These are phyloP conservation scores for Cherax destructor DNA, from an alignment of 1,140 invertebrate species.

Conservation along the genomic window DNA sequence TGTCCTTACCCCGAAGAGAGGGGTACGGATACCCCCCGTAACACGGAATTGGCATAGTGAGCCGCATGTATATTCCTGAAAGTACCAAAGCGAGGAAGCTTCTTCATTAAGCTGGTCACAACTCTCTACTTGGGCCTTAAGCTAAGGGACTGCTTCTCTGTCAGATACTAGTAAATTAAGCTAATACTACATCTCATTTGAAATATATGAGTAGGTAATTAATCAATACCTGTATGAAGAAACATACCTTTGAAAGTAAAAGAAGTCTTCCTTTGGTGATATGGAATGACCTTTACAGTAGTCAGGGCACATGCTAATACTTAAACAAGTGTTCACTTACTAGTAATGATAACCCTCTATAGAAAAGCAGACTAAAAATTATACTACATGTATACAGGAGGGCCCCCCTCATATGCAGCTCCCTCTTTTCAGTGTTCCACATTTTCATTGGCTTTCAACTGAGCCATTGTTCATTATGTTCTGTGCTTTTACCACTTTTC, in stretches of 20 bases:
- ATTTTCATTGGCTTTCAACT: too few relatives aligned
- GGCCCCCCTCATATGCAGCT: too few relatives aligned
- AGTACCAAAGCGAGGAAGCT: conserved; percentile 62
- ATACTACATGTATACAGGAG: too few relatives aligned
- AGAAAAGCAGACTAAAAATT: not conserved
- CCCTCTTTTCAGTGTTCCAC: too few relatives aligned
- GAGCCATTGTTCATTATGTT: too few relatives aligned
- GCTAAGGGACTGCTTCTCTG: conserved; percentile 19
- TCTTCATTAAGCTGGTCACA: conserved; percentile 61
- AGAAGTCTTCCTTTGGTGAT: not conserved
- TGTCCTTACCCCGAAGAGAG: conserved; percentile 61
- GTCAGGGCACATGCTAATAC: not conserved
- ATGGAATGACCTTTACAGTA: not conserved
- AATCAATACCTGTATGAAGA: not conserved
- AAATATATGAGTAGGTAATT: not conserved
- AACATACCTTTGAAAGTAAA: not conserved
- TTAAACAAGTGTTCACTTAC: not conserved
- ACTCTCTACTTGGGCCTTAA: conserved; percentile 41
- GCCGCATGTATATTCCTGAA: conserved; percentile 71
- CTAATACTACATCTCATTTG: conserved; percentile 34
- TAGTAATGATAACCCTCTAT: not conserved
- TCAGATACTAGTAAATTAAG: not conserved
- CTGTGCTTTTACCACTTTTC: too few relatives aligned
- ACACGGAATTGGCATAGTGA: conserved; percentile 70
- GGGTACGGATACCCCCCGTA: conserved; percentile 70